Evolutionary conservation across 2,888 invertebrate species (phyloP).

Genomic region (Graphium colonna): DNA sequence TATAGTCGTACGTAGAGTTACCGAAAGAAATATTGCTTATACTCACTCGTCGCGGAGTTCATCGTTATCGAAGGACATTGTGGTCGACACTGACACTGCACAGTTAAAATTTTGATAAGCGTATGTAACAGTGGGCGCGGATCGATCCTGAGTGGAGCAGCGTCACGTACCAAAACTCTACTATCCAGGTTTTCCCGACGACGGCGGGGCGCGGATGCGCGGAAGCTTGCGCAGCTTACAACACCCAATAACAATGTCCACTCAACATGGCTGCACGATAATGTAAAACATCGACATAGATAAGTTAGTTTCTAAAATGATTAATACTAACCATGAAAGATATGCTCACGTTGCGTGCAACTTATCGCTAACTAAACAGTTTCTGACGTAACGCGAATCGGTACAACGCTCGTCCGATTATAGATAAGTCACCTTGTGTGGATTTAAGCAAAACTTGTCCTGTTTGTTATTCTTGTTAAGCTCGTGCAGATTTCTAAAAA

Average conservation of each 20-base stretch:
- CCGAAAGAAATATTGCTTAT: constrained; percentile 26
- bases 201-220: constrained; percentile 41
- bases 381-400: no score
- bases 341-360: no score
- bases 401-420: no score
- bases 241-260: not conserved
- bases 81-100: constrained; percentile 47
- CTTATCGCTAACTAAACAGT: no score
- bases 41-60: constrained; percentile 87
- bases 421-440: no score
- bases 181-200: constrained; percentile 45
- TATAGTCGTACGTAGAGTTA: not conserved
- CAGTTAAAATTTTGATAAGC: constrained; percentile 34
- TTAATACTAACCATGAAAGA: no score
- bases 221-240: constrained; percentile 38
- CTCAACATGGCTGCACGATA: no score
- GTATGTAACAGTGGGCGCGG: constrained; percentile 34
- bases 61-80: constrained; percentile 82
- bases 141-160: constrained; percentile 58
- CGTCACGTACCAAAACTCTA: constrained; percentile 50
- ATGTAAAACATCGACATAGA: no score
- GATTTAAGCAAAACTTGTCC: no score
- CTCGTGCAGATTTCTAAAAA: no score
- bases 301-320: no score
- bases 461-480: no score